phyloP scores from a whole-genome alignment of 1,140 invertebrate species.

The Ceratina australensis region DNA sequence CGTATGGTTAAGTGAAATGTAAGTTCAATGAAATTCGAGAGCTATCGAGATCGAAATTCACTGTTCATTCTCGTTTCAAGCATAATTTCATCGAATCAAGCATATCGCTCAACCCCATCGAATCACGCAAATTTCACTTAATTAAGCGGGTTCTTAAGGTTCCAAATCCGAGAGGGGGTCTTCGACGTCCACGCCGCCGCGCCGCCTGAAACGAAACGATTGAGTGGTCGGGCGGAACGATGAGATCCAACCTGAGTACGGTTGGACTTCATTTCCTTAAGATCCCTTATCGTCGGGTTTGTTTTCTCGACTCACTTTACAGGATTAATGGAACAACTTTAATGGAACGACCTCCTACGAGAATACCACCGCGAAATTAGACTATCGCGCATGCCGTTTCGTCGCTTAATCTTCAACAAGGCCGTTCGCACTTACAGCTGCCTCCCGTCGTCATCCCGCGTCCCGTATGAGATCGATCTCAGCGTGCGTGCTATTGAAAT shows the following conservation, averaged over 20 bases:
- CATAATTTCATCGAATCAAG: too few relatives aligned
- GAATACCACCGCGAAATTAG: slow-evolving; percentile 19
- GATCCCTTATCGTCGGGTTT: slow-evolving; percentile 13
- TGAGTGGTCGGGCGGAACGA: not conserved
- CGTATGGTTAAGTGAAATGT: too few relatives aligned
- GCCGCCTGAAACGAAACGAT: slow-evolving; percentile 18
- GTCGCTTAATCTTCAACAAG: slow-evolving; percentile 10
- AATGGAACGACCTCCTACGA: slow-evolving; percentile 26
- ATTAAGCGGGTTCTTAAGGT: too few relatives aligned
- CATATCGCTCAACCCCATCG: too few relatives aligned
- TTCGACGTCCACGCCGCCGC: too few relatives aligned
- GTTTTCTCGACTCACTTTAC: not conserved
- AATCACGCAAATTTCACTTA: too few relatives aligned
- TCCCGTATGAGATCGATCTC: not conserved
- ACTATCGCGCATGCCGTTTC: slow-evolving; percentile 15
- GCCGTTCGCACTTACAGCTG: not conserved
- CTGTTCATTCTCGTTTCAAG: too few relatives aligned
- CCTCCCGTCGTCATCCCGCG: not conserved
- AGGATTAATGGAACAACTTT: slow-evolving; percentile 45
- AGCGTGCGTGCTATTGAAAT: not conserved
- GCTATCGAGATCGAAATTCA: too few relatives aligned
- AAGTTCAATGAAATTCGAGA: not conserved
- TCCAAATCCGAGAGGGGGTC: too few relatives aligned
- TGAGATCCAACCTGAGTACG: not conserved
- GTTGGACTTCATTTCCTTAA: slow-evolving; percentile 27